phyloP scores from a whole-genome alignment of 2,113 vertebrate species.

The Macrotus californicus region DNA sequence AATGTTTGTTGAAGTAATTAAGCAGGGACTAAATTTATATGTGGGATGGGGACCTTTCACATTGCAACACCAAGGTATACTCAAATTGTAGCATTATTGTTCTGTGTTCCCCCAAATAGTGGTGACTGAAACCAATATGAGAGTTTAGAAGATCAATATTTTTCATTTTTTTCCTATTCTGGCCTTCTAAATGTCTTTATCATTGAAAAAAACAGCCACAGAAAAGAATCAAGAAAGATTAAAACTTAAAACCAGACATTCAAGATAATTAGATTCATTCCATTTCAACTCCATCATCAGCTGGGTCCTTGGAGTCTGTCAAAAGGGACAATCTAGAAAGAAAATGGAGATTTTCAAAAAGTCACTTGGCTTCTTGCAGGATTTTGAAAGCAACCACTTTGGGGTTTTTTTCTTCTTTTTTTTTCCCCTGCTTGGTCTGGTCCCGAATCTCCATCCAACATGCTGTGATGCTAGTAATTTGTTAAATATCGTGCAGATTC shows the following conservation, averaged over 20 bases:
- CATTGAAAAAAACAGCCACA: conserved; percentile 50
- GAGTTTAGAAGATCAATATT: conserved; percentile 70
- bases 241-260: conserved; percentile 74
- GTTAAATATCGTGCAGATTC: conserved; percentile 76
- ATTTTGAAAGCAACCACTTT: conserved; percentile 55
- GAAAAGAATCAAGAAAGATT: conserved; percentile 75
- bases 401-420: conserved; percentile 68
- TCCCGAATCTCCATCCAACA: conserved; percentile 68
- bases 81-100: not conserved
- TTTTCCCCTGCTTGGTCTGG: conserved; percentile 67
- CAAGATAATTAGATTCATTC: conserved; percentile 78
- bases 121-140: conserved; percentile 68
- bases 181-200: conserved; percentile 74
- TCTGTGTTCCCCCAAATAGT: conserved; percentile 44
- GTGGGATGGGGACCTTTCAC: not conserved
- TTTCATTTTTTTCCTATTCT: conserved; percentile 72
- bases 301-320: conserved; percentile 18
- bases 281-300: conserved; percentile 72
- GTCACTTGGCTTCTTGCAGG: conserved; percentile 29
- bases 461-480: conserved; percentile 78
- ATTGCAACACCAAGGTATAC: not conserved
- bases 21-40: not conserved
- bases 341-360: conserved; percentile 30
- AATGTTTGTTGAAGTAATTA: not conserved
- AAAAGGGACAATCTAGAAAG: conserved; percentile 46